Percentiles rank a stretch among this genome's conserved stretches.
phyloP scores from a whole-genome alignment of 2,113 vertebrate species.

The Phaethon lepturus region DNA sequence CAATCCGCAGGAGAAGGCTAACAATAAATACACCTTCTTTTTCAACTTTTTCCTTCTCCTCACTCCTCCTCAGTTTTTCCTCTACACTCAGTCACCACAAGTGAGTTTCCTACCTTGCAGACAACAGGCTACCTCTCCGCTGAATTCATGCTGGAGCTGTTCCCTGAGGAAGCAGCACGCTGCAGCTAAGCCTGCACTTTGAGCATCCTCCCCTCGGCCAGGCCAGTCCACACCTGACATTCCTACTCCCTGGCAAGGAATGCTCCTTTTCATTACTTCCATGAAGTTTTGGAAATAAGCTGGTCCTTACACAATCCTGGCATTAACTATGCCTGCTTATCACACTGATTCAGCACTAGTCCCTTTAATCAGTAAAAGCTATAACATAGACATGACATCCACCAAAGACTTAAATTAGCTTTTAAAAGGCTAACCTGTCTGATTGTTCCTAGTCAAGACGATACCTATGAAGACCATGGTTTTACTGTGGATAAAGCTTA shows the following conservation, averaged over 20 bases:
- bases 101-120: neutral
- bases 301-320: neutral
- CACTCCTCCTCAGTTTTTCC: neutral
- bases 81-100: neutral
- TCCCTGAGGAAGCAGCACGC: rapidly evolving
- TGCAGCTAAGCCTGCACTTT: neutral
- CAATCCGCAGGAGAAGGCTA: neutral
- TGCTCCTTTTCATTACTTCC: neutral
- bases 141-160: neutral
- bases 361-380: neutral
- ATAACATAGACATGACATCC: neutral
- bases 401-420: neutral
- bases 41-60: neutral
- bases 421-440: neutral
- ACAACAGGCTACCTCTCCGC: neutral
- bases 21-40: neutral
- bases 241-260: neutral
- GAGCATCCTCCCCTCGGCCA: neutral
- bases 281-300: neutral
- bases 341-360: neutral
- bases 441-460: neutral
- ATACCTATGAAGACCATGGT: neutral
- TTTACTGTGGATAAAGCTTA: neutral
- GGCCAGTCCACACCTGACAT: rapidly evolving
- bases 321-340: neutral